phyloP scores from a whole-genome alignment of 2,113 vertebrate species.

The Elanus axillaris region DNA sequence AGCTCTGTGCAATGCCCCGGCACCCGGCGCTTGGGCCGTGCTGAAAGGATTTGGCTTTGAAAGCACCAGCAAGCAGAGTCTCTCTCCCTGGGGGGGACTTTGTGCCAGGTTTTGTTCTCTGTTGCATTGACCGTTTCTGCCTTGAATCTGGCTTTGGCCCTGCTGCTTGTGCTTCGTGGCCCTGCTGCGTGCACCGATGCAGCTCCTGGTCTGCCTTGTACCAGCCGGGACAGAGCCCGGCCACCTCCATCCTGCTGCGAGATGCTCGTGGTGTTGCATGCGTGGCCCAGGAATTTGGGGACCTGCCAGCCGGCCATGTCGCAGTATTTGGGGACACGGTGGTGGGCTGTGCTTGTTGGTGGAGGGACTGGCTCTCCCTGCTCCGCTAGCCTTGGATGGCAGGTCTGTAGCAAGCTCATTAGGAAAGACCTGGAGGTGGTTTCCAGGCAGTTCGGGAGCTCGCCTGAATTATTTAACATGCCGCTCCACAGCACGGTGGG shows the following conservation, averaged over 20 bases:
- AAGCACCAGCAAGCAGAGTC: neutral
- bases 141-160: neutral
- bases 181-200: neutral
- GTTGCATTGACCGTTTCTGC: neutral
- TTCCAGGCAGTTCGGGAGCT: neutral
- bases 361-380: neutral
- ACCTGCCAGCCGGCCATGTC: accelerated
- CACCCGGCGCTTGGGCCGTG: neutral
- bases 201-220: neutral
- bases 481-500: neutral
- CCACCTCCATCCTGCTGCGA: neutral
- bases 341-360: neutral
- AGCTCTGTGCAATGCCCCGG: neutral
- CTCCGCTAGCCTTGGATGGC: neutral
- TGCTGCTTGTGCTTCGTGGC: neutral
- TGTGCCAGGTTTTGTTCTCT: neutral
- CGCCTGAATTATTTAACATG: slow-evolving; percentile 1
- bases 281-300: accelerated
- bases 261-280: accelerated
- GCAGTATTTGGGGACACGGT: accelerated
- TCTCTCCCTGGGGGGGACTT: accelerated
- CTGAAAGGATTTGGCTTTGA: neutral
- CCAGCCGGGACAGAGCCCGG: neutral
- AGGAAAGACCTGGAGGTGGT: slow-evolving; percentile 18
- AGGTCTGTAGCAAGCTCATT: neutral